Base-by-base conservation (phyloP, 1,140 invertebrate species). In the Sesamia nonagrioides region DNA sequence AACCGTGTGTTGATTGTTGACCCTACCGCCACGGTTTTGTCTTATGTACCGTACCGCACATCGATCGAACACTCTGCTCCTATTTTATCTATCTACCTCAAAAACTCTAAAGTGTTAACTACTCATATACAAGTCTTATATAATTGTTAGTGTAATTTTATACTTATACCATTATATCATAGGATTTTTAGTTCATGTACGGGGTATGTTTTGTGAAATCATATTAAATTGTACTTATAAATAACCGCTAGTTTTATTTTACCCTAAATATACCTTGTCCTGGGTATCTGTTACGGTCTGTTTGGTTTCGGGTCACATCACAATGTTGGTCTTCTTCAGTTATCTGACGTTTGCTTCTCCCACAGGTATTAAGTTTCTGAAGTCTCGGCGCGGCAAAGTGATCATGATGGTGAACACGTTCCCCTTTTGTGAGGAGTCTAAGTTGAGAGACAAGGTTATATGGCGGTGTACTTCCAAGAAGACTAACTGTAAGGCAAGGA, bases 391-490 rank as follows among this genome's bases (percentile, higher is more conserved):
- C 21, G 95, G 95, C 52, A 95, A 95, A 83, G 88, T 95, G n/a
- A 93, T 95, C 69, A 95, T 95, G 94, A 92, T 95, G 89, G 94
- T 95, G 82, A 95, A 95, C 77, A 95, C 94, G 54, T 95, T 95
- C 83, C 94, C 95, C 8, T 95, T 95, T 82, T 95, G 95, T 80
- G 95, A 95, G 81, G 95, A 95, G 82, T 95, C 95, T 6, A 94
- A 94, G 76, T 85, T 95, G 82, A 84, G 93, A 77, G 94, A 94
- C 78, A 95, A 95, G 79, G 93, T 95, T 13, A 95, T 95, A 66
- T 95, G 95, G 95, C 85, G 95, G 37, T 95, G 95, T 80, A 95
- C 95, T 2, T 95, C 95, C 3, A 95, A 95, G 88, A 95, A 95
- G 84, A 95, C 94, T 0, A 95, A 95, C 82, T 95, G 95, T 82